phyloP scores from a whole-genome alignment of 2,113 vertebrate genomes.

The Lepus europaeus region DNA sequence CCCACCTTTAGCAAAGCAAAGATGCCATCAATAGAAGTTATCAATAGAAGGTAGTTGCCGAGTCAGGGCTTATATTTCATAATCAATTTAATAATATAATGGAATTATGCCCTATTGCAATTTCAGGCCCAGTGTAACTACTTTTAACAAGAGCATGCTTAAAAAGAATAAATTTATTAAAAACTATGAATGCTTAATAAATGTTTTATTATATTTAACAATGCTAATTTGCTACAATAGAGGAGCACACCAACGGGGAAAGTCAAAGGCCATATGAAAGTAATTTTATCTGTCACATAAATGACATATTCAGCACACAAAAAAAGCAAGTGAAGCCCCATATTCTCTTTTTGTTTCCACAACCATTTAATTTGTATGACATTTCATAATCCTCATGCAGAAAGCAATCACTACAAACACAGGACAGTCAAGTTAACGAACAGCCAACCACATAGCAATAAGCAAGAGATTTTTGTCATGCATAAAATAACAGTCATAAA shows the following conservation, averaged over 20 bases:
- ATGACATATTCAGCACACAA: conserved; percentile 84
- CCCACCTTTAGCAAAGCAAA: conserved; percentile 43
- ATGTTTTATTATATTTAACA: conserved; percentile 75
- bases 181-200: conserved; percentile 74
- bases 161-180: conserved; percentile 76
- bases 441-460: conserved; percentile 87
- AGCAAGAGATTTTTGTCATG: conserved; percentile 88
- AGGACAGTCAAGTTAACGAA: conserved; percentile 84
- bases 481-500: conserved; percentile 87
- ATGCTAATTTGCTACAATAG: conserved; percentile 72
- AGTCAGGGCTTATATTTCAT: conserved; percentile 67
- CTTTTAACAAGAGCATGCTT: conserved; percentile 75
- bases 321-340: conserved; percentile 85
- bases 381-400: conserved; percentile 90
- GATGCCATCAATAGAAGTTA: conserved; percentile 64
- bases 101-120: conserved; percentile 50
- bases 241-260: conserved; percentile 84
- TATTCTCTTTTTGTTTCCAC: conserved; percentile 82
- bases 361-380: conserved; percentile 85
- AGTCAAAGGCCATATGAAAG: conserved; percentile 86
- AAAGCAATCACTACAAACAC: conserved; percentile 87
- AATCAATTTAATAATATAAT: conserved; percentile 75
- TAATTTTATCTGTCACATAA: conserved; percentile 84
- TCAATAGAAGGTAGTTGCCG: conserved; percentile 62
- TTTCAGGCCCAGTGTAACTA: conserved; percentile 71